Conservation (phyloP, 2,797 vertebrate species). For the Cynodonichthys magdalenae region DNA sequence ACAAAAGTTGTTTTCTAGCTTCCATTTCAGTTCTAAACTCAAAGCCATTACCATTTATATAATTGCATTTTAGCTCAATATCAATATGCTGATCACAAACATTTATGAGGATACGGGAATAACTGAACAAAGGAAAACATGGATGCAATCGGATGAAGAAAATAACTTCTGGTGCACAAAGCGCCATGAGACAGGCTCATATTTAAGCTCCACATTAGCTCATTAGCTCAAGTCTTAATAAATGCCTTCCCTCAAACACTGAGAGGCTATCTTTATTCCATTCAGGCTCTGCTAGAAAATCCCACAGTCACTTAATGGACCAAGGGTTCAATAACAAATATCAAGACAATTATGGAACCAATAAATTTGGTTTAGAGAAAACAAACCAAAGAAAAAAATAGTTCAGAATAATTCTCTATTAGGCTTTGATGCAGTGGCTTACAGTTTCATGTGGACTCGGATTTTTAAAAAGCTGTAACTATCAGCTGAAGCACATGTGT, state of each 20-base stretch:
- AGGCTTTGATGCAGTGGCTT: not conserved
- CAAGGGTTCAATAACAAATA: constrained; percentile 15
- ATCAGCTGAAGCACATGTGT: not conserved
- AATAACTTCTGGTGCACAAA: constrained; percentile 13
- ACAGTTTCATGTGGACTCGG: not conserved
- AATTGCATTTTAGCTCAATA: constrained; percentile 17
- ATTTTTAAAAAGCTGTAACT: not conserved
- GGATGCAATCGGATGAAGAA: constrained; percentile 1
- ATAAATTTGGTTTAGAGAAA: constrained; percentile 5
- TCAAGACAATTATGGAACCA: constrained; percentile 16
- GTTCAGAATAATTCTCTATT: not conserved
- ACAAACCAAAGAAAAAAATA: constrained; percentile 1
- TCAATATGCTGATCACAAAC: constrained; percentile 7
- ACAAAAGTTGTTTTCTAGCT: not conserved
- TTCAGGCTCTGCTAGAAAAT: constrained; percentile 1
- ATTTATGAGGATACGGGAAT: constrained; percentile 18
- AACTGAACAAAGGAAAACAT: constrained; percentile 11
- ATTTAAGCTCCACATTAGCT: constrained; percentile 19
- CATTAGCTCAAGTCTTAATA: constrained; percentile 20
- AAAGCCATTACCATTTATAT: not conserved
- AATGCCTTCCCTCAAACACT: constrained; percentile 9
- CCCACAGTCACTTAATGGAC: constrained; percentile 2
- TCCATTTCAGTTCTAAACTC: constrained; percentile 1
- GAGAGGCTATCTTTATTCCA: constrained; percentile 23
- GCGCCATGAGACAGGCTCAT: constrained; percentile 5